A percentile compares a stretch with the other conserved stretches of the same genome.
Evolutionary conservation across 2,888 invertebrate genomes (phyloP).

Genomic region (Petrolisthes cinctipes): DNA sequence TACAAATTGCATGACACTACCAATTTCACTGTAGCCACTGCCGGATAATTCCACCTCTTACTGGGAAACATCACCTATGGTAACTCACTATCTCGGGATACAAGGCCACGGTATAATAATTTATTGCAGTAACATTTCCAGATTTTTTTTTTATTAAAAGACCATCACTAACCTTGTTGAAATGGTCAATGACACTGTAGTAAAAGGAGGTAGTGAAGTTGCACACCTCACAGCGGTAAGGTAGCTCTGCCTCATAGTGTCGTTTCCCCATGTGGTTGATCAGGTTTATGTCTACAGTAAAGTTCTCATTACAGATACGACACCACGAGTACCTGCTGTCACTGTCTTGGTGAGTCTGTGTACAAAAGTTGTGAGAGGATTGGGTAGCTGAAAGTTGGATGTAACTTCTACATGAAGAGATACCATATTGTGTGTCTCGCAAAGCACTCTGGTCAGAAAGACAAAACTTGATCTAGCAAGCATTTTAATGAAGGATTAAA

Average conservation of each 20-base stretch:
- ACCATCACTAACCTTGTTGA: conserved; percentile 73
- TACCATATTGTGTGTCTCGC: too few relatives aligned
- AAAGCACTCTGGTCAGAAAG: too few relatives aligned
- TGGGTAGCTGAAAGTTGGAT: background rate
- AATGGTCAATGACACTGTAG: conserved; percentile 84
- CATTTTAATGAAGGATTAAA: too few relatives aligned
- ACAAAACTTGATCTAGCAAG: too few relatives aligned
- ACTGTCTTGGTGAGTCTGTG: conserved; percentile 44
- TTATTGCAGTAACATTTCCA: background rate
- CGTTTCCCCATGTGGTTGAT: conserved; percentile 76
- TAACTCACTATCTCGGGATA: too few relatives aligned
- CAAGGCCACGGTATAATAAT: too few relatives aligned
- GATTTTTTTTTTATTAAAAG: background rate
- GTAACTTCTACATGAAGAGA: too few relatives aligned
- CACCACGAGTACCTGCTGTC: conserved; percentile 50
- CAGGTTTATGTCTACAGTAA: conserved; percentile 39
- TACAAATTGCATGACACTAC: too few relatives aligned
- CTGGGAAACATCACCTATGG: too few relatives aligned
- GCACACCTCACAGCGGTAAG: conserved; percentile 87
- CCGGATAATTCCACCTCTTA: too few relatives aligned
- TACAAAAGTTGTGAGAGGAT: background rate
- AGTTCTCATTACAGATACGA: conserved; percentile 57
- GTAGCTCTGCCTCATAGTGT: conserved; percentile 88
- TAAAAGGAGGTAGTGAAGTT: conserved; percentile 86
- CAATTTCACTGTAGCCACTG: too few relatives aligned